Percentiles rank a stretch among this genome's conserved stretches.
These are phyloP conservation scores for Xenopus petersii DNA, from an alignment of 2,797 vertebrate species.

Conservation along the genomic window DNA sequence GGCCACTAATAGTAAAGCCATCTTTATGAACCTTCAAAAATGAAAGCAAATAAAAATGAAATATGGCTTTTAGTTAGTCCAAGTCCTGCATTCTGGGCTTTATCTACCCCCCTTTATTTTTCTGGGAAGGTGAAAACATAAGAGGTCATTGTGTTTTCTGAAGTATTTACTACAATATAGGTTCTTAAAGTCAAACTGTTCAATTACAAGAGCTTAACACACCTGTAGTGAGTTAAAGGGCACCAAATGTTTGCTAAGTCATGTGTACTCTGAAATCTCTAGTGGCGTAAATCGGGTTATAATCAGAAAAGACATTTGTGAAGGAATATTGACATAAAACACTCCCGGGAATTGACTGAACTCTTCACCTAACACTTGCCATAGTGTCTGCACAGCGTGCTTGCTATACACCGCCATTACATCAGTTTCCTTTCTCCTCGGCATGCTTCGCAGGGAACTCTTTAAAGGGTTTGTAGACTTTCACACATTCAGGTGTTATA, in stretches of 20 bases:
- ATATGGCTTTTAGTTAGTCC: neutral
- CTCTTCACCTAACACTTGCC: conserved; percentile 44
- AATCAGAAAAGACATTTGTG: conserved; percentile 43
- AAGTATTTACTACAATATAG: conserved; percentile 10
- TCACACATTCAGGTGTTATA: conserved; percentile 26
- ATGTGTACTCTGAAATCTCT: conserved; percentile 31
- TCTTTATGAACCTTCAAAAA: no score
- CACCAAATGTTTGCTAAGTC: conserved; percentile 26
- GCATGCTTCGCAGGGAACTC: conserved; percentile 17
- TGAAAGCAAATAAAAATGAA: no score
- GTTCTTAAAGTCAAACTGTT: conserved; percentile 11
- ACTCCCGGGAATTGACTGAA: conserved; percentile 37
- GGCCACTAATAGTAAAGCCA: no score
- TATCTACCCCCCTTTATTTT: neutral
- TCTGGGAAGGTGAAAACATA: conserved; percentile 1
- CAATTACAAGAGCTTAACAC: conserved; percentile 12
- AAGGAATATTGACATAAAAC: conserved; percentile 45
- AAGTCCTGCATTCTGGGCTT: neutral
- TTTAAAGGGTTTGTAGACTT: conserved; percentile 5
- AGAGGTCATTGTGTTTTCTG: neutral
- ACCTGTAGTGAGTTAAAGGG: conserved; percentile 27
- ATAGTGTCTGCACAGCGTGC: conserved; percentile 21
- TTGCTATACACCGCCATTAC: conserved; percentile 24
- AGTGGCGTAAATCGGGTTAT: conserved; percentile 25
- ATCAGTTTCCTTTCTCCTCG: conserved; percentile 21